Percentiles rank a stretch among this genome's conserved stretches.
These are phyloP conservation scores for Lepilemur ruficaudatus DNA, from an alignment of 2,797 vertebrate species.

Conservation along the genomic window DNA sequence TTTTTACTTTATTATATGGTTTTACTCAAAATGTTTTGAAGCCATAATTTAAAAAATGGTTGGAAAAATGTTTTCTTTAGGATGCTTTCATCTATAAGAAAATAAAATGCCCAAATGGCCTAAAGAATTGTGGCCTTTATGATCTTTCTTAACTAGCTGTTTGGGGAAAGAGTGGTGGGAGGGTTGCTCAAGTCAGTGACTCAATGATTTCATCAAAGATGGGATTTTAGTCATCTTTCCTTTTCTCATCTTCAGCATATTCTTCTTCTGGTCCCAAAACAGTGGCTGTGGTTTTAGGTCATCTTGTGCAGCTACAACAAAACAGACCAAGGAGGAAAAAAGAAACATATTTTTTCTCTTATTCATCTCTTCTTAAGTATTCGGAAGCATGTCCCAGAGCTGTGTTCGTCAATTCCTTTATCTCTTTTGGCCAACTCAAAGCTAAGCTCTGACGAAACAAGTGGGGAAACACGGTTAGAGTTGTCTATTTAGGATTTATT, in stretches of 20 bases:
- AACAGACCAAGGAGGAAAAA: background rate
- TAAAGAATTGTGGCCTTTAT: background rate
- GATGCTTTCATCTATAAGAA: background rate
- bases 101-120: background rate
- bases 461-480: background rate
- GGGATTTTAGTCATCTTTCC: background rate
- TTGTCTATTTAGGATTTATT: background rate
- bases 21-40: background rate
- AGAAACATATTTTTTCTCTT: background rate
- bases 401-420: background rate
- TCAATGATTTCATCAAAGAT: background rate
- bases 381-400: background rate
- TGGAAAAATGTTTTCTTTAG: background rate
- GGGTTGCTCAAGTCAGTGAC: background rate
- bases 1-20: background rate
- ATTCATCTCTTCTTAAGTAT: background rate
- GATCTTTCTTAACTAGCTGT: background rate
- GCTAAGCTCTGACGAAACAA: background rate
- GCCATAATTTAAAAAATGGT: background rate
- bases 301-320: background rate
- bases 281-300: background rate
- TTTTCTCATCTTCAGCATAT: background rate
- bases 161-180: background rate
- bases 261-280: background rate
- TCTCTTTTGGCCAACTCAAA: background rate